A percentile compares a stretch with the other conserved stretches of the same genome.
phyloP scores from a whole-genome alignment of 2,797 vertebrate species.

The Brachyalestes nurse region DNA sequence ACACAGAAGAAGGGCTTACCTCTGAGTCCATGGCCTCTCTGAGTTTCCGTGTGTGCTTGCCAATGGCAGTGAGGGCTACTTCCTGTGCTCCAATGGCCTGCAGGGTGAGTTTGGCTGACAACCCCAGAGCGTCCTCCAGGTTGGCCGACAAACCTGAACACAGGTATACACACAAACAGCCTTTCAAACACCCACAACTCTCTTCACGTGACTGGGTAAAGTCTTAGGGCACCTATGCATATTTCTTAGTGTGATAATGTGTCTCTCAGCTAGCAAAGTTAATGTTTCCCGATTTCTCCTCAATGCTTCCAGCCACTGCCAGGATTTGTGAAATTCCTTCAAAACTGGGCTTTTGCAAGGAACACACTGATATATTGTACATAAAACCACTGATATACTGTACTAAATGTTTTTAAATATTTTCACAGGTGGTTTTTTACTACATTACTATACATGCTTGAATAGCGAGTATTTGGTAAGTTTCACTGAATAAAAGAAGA shows the following conservation, averaged over 20 bases:
- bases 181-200: neutral
- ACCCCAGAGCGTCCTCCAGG: constrained; percentile 84
- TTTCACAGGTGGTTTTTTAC: no score
- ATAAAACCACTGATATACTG: no score
- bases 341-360: no score
- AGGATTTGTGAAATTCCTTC: no score
- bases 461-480: neutral
- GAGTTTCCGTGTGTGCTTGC: constrained; percentile 81
- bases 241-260: no score
- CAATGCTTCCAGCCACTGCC: no score
- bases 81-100: constrained; percentile 92
- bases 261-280: no score
- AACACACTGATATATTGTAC: no score
- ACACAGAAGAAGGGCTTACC: constrained; percentile 68
- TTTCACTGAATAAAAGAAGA: neutral
- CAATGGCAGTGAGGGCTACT: constrained; percentile 86
- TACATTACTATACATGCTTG: no score
- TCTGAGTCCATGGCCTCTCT: constrained; percentile 93
- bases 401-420: no score
- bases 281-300: no score
- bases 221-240: no score
- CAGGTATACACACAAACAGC: neutral
- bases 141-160: constrained; percentile 79
- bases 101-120: constrained; percentile 82
- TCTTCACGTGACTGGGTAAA: neutral